Base-by-base conservation (phyloP, 2,888 invertebrate genomes). In the Hydriomena furcata region DNA sequence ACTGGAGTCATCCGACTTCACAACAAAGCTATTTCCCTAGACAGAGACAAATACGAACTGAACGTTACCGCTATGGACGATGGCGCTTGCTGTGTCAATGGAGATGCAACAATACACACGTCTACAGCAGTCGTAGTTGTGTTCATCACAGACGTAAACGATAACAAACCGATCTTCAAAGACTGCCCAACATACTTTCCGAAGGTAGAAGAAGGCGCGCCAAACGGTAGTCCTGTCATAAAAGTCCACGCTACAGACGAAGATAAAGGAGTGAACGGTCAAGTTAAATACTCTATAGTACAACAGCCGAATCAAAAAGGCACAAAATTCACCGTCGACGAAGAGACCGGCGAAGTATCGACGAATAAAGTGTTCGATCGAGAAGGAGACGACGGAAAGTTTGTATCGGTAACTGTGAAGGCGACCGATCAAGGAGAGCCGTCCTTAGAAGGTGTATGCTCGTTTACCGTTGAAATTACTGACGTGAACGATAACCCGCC, bases 341-440 rank as follows among this genome's bases (percentile, higher is more conserved):
- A 97, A 79, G 96, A 97, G 84, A 98, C 97, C 25, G 99, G 99
- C 1, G 96, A 97, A 84, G 97, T 99, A 43, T 95, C 95, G 0
- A 98, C 98, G 4, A 98, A 98, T 71, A 98, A 98, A 92, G 97
- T 98, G 12, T 98, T 99, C 78, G 98, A 99, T 88, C 94, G 98
- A 55, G 99, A 99, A 88, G 98, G 98, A 0, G 98, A 99, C 68
- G 98, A 98, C 79, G 98, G 98, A 5, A 97, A 98, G 87, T 98
- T 98, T 82, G 98, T 98, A 4, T 97, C 97, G 0, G 97, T 98
- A 3, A 99, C 98, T 0, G 97, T 99, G 0, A 98, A 99, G 87
- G 99, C 99, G 3, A 98, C 98, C 0, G 99, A 99, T 92, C 97
- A 98, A 79, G 99, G 99, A n/a, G 97, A 97, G 79, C 98, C 99